Evolutionary conservation across 2,888 invertebrate genomes (phyloP), one percentile per base, ranked within the genome.

Genomic region (Drosophila diplacantha): DNA sequence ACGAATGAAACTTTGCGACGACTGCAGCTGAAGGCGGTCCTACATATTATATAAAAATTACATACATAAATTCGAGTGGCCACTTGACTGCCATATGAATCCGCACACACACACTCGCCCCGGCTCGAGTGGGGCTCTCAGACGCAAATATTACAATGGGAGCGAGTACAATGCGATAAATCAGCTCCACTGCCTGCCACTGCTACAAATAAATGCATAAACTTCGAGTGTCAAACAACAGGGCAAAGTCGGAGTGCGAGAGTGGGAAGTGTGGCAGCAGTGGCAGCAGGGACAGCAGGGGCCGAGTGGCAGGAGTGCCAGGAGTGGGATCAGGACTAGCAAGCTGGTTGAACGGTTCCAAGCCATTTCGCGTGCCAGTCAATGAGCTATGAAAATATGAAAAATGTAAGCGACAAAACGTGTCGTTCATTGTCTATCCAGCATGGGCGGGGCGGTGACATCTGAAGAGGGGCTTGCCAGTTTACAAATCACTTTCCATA

Each of bases 361-460:
- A 44, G 43, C 70, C 75, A 82, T 82, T 83, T 81, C 72, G 62
- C 67, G 52, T 47, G 37, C 29, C 53, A 71, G 46, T 71, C 84
- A 84, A 81, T 84, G 83, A 84, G 74, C 72, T 73, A 75, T 83
- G 71, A 75, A 79, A 83, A 75, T 74, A 76, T 75, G 70, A 71
- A 71, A 60, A 62, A 59, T 70, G 53, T 53, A 60, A 61, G 59
- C 31, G 50, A 56, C 39, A 54, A 56, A 65, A 60, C 61, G 51
- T 65, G 44, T 58, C 65, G 52, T 64, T 53, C 68, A 71, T 64
- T 71, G 63, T 69, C 60, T 46, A 41, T 38, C 20, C 26, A 20
- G 53, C 29, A 47, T 41, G 24, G 16, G 22, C 6, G 50, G 54
- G 50, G 54, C 37, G 2, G 52, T 39, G 39, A 31, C 32, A 34